These are phyloP conservation scores for Morone chrysops DNA, from an alignment of 2,113 vertebrate genomes.

Conservation along the genomic window DNA sequence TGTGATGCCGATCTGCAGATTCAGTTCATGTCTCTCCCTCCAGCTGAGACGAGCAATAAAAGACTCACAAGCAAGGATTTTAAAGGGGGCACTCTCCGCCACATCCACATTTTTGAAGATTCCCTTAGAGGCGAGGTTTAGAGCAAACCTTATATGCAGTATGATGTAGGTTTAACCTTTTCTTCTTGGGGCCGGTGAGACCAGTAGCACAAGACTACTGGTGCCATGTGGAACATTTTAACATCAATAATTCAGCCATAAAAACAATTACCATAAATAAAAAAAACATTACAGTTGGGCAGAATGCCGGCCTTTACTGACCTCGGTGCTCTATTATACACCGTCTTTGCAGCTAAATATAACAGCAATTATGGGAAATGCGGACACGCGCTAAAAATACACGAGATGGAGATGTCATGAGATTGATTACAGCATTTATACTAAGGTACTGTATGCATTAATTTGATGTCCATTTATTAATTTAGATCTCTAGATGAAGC, in stretches of 20 bases:
- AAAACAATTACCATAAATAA: slow-evolving; percentile 41
- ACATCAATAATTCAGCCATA: slow-evolving; percentile 55
- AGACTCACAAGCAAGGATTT: background rate
- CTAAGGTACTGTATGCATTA: background rate
- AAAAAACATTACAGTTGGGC: slow-evolving; percentile 1
- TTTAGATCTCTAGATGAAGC: background rate
- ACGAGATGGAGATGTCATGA: background rate
- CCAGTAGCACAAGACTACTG: slow-evolving; percentile 9
- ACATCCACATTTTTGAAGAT: background rate
- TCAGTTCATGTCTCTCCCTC: slow-evolving; percentile 18
- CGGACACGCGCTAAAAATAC: slow-evolving; percentile 22
- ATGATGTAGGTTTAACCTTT: background rate
- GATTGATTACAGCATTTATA: slow-evolving; percentile 20
- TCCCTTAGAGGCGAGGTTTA: background rate
- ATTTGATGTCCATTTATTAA: slow-evolving; percentile 2
- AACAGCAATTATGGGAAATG: slow-evolving; percentile 13
- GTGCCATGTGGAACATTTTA: slow-evolving; percentile 28
- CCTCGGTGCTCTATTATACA: slow-evolving; percentile 15
- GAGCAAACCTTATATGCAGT: background rate
- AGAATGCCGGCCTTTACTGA: slow-evolving; percentile 11
- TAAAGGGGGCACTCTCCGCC: background rate
- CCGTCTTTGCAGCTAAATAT: slow-evolving; percentile 4
- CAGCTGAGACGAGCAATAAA: slow-evolving; percentile 31
- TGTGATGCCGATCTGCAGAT: slow-evolving; percentile 20
- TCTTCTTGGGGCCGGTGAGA: slow-evolving; percentile 6